These are phyloP conservation scores for Lophius piscatorius DNA, from an alignment of 2,113 vertebrate genomes.

Conservation along the genomic window DNA sequence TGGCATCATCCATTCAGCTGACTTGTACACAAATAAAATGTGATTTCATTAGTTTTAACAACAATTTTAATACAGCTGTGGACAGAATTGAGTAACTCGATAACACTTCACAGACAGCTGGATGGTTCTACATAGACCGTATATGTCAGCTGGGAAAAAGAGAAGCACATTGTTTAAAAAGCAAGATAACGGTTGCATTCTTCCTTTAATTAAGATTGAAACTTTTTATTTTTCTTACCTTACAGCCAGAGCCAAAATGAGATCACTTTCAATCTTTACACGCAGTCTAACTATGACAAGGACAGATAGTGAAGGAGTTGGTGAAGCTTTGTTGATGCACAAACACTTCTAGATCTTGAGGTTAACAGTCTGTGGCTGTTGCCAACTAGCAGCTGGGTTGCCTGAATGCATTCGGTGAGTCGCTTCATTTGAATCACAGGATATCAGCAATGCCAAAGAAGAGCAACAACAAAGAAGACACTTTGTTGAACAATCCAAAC, in stretches of 20 bases:
- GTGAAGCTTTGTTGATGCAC: constrained; percentile 74
- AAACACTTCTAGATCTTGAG: constrained; percentile 78
- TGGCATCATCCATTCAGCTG: no score
- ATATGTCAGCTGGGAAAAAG: background rate
- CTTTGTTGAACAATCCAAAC: constrained; percentile 1
- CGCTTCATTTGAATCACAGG: constrained; percentile 33
- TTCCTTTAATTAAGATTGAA: background rate
- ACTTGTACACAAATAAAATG: no score
- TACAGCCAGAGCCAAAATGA: constrained; percentile 4
- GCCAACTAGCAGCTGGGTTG: constrained; percentile 75
- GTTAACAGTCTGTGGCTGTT: constrained; percentile 82
- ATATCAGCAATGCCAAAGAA: constrained; percentile 22
- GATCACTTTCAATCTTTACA: constrained; percentile 43
- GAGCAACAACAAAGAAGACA: background rate
- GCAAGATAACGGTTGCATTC: background rate
- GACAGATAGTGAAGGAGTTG: constrained; percentile 55
- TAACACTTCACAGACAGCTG: background rate
- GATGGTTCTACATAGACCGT: background rate
- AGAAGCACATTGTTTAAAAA: background rate
- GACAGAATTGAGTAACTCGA: background rate
- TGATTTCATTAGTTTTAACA: constrained; percentile 4
- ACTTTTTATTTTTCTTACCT: constrained; percentile 62
- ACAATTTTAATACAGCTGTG: background rate
- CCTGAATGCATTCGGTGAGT: constrained; percentile 45
- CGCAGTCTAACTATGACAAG: constrained; percentile 56